phyloP scores from a whole-genome alignment of 2,797 vertebrate species.

The Holocentrus rufus region DNA sequence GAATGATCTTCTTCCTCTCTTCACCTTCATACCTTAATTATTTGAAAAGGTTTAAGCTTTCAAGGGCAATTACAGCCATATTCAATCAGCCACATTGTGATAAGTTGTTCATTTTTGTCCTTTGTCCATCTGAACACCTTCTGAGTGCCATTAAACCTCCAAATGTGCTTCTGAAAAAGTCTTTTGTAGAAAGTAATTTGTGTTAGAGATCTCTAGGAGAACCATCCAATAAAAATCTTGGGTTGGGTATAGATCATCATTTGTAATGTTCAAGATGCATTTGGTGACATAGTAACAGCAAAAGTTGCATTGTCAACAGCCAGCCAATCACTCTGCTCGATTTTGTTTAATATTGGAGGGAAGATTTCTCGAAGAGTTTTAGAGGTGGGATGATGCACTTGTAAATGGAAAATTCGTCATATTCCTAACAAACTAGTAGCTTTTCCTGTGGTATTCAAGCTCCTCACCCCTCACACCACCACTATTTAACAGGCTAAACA shows the following conservation, averaged over 20 bases:
- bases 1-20: neutral
- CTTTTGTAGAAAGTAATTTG: too few relatives aligned
- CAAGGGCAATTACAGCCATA: slow-evolving; percentile 17
- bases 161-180: neutral
- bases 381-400: neutral
- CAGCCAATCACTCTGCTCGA: too few relatives aligned
- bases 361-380: too few relatives aligned
- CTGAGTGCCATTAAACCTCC: neutral
- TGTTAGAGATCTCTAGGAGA: too few relatives aligned
- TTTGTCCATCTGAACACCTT: slow-evolving; percentile 1
- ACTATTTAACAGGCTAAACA: slow-evolving; percentile 11
- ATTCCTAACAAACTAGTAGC: neutral
- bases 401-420: slow-evolving; percentile 6
- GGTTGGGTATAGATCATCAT: too few relatives aligned
- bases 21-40: neutral
- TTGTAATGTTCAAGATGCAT: too few relatives aligned
- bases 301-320: too few relatives aligned
- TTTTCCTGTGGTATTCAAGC: slow-evolving; percentile 6
- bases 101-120: neutral
- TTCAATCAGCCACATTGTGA: neutral
- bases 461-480: neutral
- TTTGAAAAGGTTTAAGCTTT: slow-evolving; percentile 23
- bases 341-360: too few relatives aligned
- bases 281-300: too few relatives aligned
- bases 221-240: too few relatives aligned